Conservation (phyloP, 2,797 vertebrate species). For the Helarctos malayanus region DNA sequence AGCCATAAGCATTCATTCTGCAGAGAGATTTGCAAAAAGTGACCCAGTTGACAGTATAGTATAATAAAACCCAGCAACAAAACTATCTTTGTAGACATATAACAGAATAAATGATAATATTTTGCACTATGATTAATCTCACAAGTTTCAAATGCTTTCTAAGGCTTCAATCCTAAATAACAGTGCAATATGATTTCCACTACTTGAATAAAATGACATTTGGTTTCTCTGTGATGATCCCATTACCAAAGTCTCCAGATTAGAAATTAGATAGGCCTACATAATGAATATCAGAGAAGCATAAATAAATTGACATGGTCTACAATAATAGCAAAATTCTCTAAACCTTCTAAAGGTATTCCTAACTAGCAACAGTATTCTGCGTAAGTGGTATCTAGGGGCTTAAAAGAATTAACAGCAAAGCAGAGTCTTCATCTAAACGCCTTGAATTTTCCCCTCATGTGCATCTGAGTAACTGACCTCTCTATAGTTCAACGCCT, state of each 20-base stretch:
- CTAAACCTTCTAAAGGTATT: conserved; percentile 34
- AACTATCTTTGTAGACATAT: neutral
- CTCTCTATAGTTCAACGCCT: neutral
- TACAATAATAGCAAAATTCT: neutral
- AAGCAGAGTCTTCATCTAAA: conserved; percentile 25
- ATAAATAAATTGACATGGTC: neutral
- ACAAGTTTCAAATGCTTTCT: neutral
- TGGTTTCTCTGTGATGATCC: neutral
- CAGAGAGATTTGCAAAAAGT: neutral
- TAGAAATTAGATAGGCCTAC: neutral
- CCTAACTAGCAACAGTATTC: conserved; percentile 30
- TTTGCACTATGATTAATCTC: neutral
- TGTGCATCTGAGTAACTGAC: neutral
- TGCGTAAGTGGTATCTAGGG: conserved; percentile 33
- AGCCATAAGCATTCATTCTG: neutral
- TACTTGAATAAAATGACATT: conserved; percentile 2
- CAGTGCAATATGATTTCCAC: neutral
- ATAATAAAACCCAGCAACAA: neutral
- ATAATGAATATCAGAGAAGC: neutral
- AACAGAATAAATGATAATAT: neutral
- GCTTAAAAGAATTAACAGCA: conserved; percentile 28
- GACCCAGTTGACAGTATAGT: neutral
- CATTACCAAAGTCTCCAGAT: neutral
- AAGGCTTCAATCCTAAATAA: conserved; percentile 31
- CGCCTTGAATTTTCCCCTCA: neutral